These are phyloP conservation scores for Arbacia lixula DNA, from an alignment of 53 echinoderm and acorn worm species.

Conservation along the genomic window DNA sequence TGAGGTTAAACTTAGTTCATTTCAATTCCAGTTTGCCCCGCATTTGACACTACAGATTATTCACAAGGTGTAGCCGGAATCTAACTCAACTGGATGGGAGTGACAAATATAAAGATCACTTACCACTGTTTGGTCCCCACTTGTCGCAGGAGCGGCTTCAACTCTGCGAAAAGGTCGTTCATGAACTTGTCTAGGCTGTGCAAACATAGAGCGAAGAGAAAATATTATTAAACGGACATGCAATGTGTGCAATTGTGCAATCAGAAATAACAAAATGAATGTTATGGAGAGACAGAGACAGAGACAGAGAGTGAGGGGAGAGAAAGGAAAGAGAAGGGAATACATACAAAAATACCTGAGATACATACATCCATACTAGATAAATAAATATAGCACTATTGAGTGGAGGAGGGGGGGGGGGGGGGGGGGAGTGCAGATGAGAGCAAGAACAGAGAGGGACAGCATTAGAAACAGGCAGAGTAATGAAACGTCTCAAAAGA, in stretches of 20 bases:
- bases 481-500: not conserved
- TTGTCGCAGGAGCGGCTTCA: conserved; percentile 19
- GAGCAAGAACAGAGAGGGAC: not conserved
- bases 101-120: not conserved
- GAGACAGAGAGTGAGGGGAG: no score
- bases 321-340: not conserved
- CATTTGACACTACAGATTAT: no score
- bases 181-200: conserved; percentile 19
- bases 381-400: not conserved
- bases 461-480: not conserved
- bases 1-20: no score
- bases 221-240: no score
- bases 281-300: no score
- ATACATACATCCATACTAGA: not conserved
- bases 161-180: conserved; percentile 26
- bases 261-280: no score
- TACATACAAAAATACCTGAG: not conserved
- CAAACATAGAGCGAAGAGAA: no score
- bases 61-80: no score
- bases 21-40: no score
- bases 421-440: not conserved
- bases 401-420: not conserved
- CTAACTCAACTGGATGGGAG: no score
- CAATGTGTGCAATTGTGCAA: no score
- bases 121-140: conserved; percentile 40